Conservation (phyloP, 2,797 vertebrate genomes). For the Eulemur mongoz region DNA sequence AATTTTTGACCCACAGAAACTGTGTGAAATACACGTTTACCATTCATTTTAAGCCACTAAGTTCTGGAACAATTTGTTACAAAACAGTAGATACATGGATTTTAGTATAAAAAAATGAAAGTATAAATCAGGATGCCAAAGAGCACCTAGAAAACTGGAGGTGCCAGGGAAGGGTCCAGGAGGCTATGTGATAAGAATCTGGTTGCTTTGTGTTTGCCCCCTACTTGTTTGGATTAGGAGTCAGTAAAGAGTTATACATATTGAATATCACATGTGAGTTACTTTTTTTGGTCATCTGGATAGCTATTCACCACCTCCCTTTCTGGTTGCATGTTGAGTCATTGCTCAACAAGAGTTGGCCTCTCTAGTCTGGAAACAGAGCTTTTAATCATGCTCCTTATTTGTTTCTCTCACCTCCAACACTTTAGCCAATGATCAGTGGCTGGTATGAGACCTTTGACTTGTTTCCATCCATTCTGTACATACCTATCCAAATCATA, state of each 20-base stretch:
- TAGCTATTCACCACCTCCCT: neutral
- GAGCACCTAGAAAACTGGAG: neutral
- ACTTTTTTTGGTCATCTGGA: neutral
- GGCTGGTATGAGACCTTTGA: neutral
- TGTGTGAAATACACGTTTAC: neutral
- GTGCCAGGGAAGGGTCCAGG: neutral
- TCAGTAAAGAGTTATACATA: neutral
- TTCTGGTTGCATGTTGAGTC: neutral
- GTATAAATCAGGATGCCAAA: neutral
- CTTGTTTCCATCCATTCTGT: neutral
- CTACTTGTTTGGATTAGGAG: neutral
- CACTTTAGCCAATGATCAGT: neutral
- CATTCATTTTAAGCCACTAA: neutral
- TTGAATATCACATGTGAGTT: neutral
- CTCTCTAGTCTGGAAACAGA: neutral
- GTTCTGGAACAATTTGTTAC: neutral
- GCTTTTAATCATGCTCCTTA: too few species aligned
- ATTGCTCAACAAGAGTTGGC: neutral
- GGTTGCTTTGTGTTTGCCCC: neutral
- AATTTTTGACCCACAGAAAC: neutral
- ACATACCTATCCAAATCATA: neutral
- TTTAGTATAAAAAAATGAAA: neutral
- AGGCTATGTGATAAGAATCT: neutral
- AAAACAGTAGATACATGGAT: neutral
- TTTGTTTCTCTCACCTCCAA: neutral